A percentile compares a stretch with the other conserved stretches of the same genome.
Evolutionary conservation across 2,113 vertebrate genomes (phyloP).

Genomic region (Piprites chloris): DNA sequence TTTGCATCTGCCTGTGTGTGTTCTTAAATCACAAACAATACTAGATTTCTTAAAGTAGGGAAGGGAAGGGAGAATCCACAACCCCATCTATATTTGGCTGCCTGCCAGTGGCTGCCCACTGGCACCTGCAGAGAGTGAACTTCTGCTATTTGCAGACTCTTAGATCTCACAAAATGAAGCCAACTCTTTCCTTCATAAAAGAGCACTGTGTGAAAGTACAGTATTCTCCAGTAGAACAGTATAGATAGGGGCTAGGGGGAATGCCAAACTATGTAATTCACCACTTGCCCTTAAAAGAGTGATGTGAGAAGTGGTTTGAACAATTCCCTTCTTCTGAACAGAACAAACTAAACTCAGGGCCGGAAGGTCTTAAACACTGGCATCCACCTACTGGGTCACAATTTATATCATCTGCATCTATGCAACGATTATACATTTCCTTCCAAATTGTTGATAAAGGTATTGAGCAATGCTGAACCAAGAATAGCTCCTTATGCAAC

Average conservation of each 20-base stretch:
- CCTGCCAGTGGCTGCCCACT: background rate
- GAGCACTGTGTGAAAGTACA: background rate
- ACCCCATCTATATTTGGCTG: background rate
- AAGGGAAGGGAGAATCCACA: background rate
- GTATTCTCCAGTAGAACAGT: background rate
- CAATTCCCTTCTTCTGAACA: background rate
- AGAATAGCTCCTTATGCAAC: constrained; percentile 6
- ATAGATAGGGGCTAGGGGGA: background rate
- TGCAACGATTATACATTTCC: background rate
- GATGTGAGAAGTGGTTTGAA: background rate
- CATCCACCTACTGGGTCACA: background rate
- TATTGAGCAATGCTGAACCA: constrained; percentile 1
- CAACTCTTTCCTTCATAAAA: background rate
- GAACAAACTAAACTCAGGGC: background rate
- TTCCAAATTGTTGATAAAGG: constrained; percentile 12
- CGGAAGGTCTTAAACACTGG: background rate
- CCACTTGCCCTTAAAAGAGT: background rate
- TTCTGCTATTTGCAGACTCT: background rate
- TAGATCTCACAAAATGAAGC: background rate
- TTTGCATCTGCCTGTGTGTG: background rate
- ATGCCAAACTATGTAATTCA: background rate
- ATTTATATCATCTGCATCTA: background rate
- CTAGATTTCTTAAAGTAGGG: background rate
- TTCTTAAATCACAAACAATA: background rate
- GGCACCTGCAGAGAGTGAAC: background rate